Evolutionary conservation across 2,797 vertebrate species (phyloP), one percentile per base, ranked within the genome.

Genomic region (Ceryle rudis): DNA sequence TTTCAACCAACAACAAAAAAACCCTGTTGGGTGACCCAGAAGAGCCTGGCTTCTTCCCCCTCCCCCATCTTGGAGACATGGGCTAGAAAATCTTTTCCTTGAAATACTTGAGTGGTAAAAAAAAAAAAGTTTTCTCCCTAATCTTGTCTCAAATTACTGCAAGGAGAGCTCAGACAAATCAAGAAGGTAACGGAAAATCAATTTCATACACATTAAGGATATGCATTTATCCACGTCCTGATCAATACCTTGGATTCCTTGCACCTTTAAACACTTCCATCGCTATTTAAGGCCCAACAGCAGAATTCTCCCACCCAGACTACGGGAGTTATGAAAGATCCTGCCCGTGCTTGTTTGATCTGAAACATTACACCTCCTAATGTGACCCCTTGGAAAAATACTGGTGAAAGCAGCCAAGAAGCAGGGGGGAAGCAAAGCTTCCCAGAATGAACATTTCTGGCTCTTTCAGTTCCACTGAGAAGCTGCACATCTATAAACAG

Each of bases 351-450:
- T 73, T 78, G 89, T 87, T 52, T 80, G 81, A 96, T 89, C 86
- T 55, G 72, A 95, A 96, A 97, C 74, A 54, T 6, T 81, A 78
- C 39, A 90, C 46, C 77, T 74, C 52, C 84, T 46, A 92, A 81
- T 9, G 65, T 67, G 82, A 95, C 82, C 96, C 88, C 86, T 88
- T 25, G 70, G 96, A 97, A 97, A 97, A 97, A 93, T 14, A 95
- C 75, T 42, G 44, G 52, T 93, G 89, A 93, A 82, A 82, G 86
- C 33, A 54, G 95, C 94, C 97, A 97, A 77, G 51, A 15, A 54
- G 9, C 2, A 3, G 2, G 3, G 5, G 1, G 9, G 14, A 8
- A 3, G 10, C 10, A 66, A 78, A 73, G 54, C 58, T 95, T 95
- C 90, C 78, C 28, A 20, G 92, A 93, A 95, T 3, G 46, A 78